These are phyloP conservation scores for Coecobrya sp. DNA, from an alignment of 2,888 invertebrate species.

Conservation along the genomic window DNA sequence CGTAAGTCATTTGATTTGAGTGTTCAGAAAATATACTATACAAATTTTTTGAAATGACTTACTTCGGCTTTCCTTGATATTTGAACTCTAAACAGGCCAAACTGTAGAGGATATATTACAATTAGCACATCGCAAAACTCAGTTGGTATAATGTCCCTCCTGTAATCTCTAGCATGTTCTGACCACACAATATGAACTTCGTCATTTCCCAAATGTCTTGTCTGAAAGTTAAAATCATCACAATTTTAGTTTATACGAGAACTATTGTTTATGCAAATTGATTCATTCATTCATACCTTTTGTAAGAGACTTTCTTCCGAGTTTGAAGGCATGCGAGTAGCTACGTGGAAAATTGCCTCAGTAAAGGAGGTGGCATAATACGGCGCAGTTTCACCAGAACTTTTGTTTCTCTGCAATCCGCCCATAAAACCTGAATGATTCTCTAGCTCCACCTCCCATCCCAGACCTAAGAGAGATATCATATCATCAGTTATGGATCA, in stretches of 20 bases:
- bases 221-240: conserved; percentile 89
- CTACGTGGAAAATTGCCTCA: conserved; percentile 99
- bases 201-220: conserved; percentile 98
- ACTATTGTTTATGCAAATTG: not conserved
- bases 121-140: conserved; percentile 99
- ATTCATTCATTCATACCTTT: conserved; percentile 88
- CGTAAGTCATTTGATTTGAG: too few relatives aligned
- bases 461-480: conserved; percentile 88
- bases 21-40: too few relatives aligned
- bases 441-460: conserved; percentile 96
- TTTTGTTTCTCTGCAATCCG: conserved; percentile 96
- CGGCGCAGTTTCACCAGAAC: conserved; percentile 97
- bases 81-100: conserved; percentile 94
- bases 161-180: conserved; percentile 98
- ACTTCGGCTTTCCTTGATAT: conserved; percentile 96
- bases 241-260: not conserved
- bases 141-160: conserved; percentile 98
- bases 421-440: conserved; percentile 98
- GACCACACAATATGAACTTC: conserved; percentile 98
- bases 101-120: conserved; percentile 97
- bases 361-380: conserved; percentile 97
- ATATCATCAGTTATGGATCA: not conserved
- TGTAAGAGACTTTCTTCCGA: conserved; percentile 95
- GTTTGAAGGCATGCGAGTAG: conserved; percentile 98
- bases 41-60: too few relatives aligned